Base-by-base conservation (phyloP, 92 coral and sea anemone genomes). In the Scolanthus callimorphus region DNA sequence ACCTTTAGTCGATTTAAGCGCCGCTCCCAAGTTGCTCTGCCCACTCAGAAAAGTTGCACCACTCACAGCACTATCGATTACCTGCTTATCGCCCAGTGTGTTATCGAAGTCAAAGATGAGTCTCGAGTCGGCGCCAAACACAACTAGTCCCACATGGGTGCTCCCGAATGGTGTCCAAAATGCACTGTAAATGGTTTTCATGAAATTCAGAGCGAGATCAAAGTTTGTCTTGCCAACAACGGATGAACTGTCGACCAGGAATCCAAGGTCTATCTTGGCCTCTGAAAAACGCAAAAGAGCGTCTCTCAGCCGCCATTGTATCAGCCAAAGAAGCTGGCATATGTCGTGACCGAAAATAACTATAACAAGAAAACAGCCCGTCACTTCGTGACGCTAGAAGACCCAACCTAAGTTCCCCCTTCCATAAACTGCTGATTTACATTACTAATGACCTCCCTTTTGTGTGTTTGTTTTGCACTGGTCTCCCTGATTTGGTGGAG, bases 151-250 rank as follows among this genome's bases (percentile, higher is more conserved):
- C 29, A 85, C 54, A 17, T 81, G 87, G 11, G 70, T 30, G 29
- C 94, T 85, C 13, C 84, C 77, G 47, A 85, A 80, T 49, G 58
- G 87, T 19, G 88, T 75, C 94, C 94, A 85, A 39, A 90, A 90
- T 13, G 86, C 79, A 11, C 77, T 68, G 49, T 78, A 81, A 2
- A 83, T 69, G 21, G 43, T 57, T 44, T 82, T 69, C 26, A 76
- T 51, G 53, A 85, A 72, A 22, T 80, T 79, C 47, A 90, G 76
- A 45, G 85, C 69, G 20, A 31, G 39, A 15, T 70, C 69, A 55
- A 67, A 90, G 62, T 85, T 81, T 17, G 64, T 68, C 31, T 81
- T 76, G 50, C 95, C 95, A 29, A 90, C 95, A 3, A 75, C 71
- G 26, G 73, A 76, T 24, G 97, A 85, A 4, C 97, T 90, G 39